Evolutionary conservation across 2,888 invertebrate genomes (phyloP), one percentile per base, ranked within the genome.

Genomic region (Epinotia bilunana): DNA sequence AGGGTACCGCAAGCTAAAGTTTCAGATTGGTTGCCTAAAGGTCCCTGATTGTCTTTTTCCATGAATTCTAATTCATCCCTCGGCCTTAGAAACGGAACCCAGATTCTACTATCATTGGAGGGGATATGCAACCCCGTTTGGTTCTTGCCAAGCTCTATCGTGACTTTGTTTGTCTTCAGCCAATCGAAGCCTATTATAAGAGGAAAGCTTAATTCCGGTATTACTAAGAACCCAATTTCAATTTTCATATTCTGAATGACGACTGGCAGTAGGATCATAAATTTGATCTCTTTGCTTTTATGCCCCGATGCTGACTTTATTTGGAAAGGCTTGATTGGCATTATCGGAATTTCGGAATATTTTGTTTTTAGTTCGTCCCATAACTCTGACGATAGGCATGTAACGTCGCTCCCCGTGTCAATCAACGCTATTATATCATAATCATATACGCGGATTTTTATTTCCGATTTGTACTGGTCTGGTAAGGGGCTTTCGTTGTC

Each of bases 351-450:
- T 12, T 73, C 49, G 6, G 39, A 43, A 1, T 64, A 16, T 16
- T 12, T 53, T 1, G 43, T 0, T n/a, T n/a, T 72, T 5, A 72
- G 0, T 12, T 4, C 43, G 0, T 57, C 18, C 60, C 63, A 77
- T 12, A 75, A 55, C 16, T 33, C 18, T 5, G 73, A 72, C 0
- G 79, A 77, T 0, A 79, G 74, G 61, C 78, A 77, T 6, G 78
- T 79, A 0, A 78, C 69, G 46, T 79, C 76, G 68, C 79, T 78
- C 0, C 77, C 79, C 0, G 78, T 78, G n/a, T 79, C 79, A 0
- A 79, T 2, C 16, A 79, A 63, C 2, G 60, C 57, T 12, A 61
- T 13, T 11, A 77, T 11, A 0, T 72, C 55, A 2, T 11, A 23
- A 0, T 43, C 72, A 0, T 43, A 65, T 11, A 78, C 49, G 16